These are phyloP conservation scores for Cacoxenus indagator DNA, from an alignment of 2,888 invertebrate species.

Conservation along the genomic window DNA sequence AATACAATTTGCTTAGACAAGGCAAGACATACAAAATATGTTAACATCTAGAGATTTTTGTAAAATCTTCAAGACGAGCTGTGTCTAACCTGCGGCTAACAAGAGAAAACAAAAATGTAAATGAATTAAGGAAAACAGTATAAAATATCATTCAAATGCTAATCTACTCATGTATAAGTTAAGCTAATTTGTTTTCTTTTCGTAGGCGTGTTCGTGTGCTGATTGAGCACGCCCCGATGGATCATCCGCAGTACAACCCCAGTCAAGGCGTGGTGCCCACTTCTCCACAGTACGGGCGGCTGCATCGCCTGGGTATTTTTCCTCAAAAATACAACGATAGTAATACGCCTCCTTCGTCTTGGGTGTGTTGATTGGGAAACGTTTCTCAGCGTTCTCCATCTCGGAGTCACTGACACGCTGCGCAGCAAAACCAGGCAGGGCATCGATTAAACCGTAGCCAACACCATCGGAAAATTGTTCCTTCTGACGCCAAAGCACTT, in stretches of 20 bases:
- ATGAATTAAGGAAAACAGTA: neutral
- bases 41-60: too few relatives aligned
- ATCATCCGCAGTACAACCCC: constrained; percentile 66
- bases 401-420: constrained; percentile 76
- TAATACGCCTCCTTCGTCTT: constrained; percentile 82
- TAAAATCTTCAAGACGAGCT: too few relatives aligned
- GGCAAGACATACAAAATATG: too few relatives aligned
- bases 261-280: constrained; percentile 64
- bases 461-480: constrained; percentile 79
- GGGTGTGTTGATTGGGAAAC: constrained; percentile 80
- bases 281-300: constrained; percentile 59
- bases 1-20: too few relatives aligned
- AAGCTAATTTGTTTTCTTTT: neutral
- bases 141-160: neutral
- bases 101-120: neutral
- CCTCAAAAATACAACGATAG: constrained; percentile 72
- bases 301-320: constrained; percentile 56
- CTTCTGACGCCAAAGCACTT: constrained; percentile 92
- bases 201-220: constrained; percentile 45
- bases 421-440: constrained; percentile 70
- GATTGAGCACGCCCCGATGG: constrained; percentile 63
- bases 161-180: neutral
- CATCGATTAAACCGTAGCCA: constrained; percentile 64
- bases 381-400: constrained; percentile 68
- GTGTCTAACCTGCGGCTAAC: too few relatives aligned